Evolutionary conservation across 2,888 invertebrate species (phyloP).

Genomic region (Nowickia ferox): DNA sequence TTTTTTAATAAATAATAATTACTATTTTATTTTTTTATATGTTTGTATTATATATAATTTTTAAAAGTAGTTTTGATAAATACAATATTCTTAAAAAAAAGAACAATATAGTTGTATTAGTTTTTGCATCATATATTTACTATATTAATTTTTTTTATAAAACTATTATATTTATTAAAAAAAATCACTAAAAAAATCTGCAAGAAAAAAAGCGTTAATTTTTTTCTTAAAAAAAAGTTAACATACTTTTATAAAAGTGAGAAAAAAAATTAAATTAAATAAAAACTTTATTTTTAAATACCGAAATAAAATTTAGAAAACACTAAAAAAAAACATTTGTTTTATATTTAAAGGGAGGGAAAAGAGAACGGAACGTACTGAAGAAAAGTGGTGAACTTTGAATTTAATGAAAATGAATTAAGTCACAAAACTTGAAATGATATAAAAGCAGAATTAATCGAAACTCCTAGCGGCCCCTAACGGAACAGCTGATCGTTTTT

Average conservation of each 20-base stretch:
- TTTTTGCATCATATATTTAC: slow-evolving; percentile 59
- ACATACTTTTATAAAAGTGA: slow-evolving; percentile 43
- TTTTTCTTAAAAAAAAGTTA: slow-evolving; percentile 31
- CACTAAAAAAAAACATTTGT: background rate
- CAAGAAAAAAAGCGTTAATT: slow-evolving; percentile 30
- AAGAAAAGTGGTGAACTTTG: no score
- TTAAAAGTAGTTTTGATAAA: slow-evolving; percentile 60
- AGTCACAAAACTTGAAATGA: no score
- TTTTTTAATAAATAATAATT: slow-evolving; percentile 34
- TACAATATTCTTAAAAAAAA: slow-evolving; percentile 59
- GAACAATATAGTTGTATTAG: slow-evolving; percentile 57
- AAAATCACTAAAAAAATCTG: slow-evolving; percentile 10
- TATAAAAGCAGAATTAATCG: no score
- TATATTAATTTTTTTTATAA: slow-evolving; percentile 46
- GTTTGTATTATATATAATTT: slow-evolving; percentile 65
- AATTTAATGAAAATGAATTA: no score
- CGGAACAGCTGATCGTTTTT: no score
- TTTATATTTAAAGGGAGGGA: slow-evolving; percentile 44
- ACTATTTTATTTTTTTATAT: slow-evolving; percentile 58
- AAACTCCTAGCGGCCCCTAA: no score
- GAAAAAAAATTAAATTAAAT: slow-evolving; percentile 26
- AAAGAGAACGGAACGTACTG: no score
- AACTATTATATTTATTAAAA: slow-evolving; percentile 65
- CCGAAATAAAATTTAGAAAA: slow-evolving; percentile 41
- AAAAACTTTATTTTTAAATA: slow-evolving; percentile 65